These are phyloP conservation scores for Intellagama lesueurii DNA, from an alignment of 2,797 vertebrate genomes.

Conservation along the genomic window DNA sequence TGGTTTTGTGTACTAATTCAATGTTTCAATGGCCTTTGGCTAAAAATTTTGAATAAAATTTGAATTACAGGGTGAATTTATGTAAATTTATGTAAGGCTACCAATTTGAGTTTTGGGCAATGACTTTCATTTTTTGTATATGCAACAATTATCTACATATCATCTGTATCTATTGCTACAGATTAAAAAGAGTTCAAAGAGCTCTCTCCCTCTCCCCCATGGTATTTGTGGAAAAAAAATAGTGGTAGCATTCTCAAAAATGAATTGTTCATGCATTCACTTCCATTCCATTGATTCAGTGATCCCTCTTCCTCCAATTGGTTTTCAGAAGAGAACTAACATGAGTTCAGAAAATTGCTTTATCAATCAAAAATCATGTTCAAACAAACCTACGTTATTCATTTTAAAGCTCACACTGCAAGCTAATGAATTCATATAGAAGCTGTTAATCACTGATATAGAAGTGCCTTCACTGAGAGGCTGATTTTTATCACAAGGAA, in stretches of 20 bases:
- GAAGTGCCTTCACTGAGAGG: background rate
- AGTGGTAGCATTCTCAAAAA: background rate
- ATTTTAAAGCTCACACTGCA: background rate
- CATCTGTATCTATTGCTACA: too few relatives aligned
- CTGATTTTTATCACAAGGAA: constrained; percentile 6
- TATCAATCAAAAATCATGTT: constrained; percentile 5
- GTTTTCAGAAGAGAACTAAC: background rate
- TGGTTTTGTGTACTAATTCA: too few relatives aligned
- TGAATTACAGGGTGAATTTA: too few relatives aligned
- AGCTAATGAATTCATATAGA: background rate
- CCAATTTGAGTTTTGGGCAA: too few relatives aligned
- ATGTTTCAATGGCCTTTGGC: too few relatives aligned
- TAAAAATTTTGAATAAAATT: too few relatives aligned
- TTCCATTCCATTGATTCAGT: constrained; percentile 2
- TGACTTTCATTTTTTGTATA: too few relatives aligned
- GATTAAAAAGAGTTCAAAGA: too few relatives aligned
- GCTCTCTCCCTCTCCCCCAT: too few relatives aligned
- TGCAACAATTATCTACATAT: too few relatives aligned
- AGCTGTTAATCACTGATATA: background rate
- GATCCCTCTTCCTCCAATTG: background rate
- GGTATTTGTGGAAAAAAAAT: background rate
- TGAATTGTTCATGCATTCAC: background rate
- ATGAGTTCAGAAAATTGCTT: background rate
- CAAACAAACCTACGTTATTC: background rate
- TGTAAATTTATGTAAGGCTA: too few relatives aligned